Evolutionary conservation across 2,888 invertebrate genomes (phyloP).

Genomic region (Tetragnatha montana): DNA sequence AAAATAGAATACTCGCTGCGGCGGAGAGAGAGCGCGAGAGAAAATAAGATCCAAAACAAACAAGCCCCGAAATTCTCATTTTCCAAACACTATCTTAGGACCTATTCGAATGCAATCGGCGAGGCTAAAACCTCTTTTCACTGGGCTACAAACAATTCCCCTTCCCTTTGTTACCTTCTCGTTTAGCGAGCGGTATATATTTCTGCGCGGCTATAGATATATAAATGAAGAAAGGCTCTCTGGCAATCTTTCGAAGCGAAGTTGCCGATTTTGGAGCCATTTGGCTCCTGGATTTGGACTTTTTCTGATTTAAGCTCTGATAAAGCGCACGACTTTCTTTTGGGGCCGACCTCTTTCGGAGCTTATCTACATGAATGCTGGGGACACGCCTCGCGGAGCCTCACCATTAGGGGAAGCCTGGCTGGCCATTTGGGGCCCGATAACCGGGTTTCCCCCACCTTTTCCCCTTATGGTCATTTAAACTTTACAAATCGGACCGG

Average conservation of each 20-base stretch:
- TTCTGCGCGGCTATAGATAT: not conserved
- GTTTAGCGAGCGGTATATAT: conserved; percentile 39
- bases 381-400: conserved; percentile 50
- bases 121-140: conserved; percentile 55
- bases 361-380: conserved; percentile 67
- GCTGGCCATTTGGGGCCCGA: conserved; percentile 44
- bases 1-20: conserved; percentile 55
- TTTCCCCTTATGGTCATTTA: too few species aligned
- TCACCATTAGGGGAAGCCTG: conserved; percentile 54
- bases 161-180: conserved; percentile 54
- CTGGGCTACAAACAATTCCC: conserved; percentile 62
- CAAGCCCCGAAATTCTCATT: conserved; percentile 48
- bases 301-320: conserved; percentile 70
- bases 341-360: conserved; percentile 48
- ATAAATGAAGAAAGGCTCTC: conserved; percentile 67
- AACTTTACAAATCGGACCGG: too few species aligned
- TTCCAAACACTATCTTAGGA: conserved; percentile 66
- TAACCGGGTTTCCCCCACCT: too few species aligned
- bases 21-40: too few species aligned
- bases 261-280: conserved; percentile 64
- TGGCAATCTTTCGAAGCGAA: conserved; percentile 67
- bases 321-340: conserved; percentile 64
- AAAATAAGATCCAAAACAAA: conserved; percentile 48
- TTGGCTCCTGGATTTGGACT: conserved; percentile 61
- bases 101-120: conserved; percentile 65